Evolutionary conservation across 2,797 vertebrate genomes (phyloP).

Genomic region (Natrix natrix): DNA sequence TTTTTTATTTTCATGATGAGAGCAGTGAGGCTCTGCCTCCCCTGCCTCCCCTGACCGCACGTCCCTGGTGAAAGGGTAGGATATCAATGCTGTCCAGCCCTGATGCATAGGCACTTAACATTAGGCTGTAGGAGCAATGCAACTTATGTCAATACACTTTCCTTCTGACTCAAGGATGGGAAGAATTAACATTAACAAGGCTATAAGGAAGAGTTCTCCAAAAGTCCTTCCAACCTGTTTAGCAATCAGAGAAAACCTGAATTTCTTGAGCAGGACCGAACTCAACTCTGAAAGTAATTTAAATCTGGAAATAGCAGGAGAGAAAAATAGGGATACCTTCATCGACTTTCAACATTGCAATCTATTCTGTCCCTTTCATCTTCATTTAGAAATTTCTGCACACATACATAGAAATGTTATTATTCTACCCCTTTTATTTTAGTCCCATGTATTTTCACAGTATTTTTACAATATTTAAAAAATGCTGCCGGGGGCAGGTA

Average conservation of each 20-base stretch:
- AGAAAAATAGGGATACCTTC: neutral
- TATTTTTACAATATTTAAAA: neutral
- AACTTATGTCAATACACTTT: neutral
- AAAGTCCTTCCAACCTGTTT: neutral
- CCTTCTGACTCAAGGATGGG: neutral
- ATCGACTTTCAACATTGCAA: neutral
- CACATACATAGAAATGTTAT: neutral
- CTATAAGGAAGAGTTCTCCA: neutral
- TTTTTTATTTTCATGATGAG: too few relatives aligned
- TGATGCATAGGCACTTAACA: neutral
- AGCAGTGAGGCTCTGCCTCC: too few relatives aligned
- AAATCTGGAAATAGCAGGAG: neutral
- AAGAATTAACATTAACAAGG: neutral
- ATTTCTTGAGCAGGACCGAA: neutral
- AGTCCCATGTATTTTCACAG: slow-evolving; percentile 14
- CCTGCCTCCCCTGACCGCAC: too few relatives aligned
- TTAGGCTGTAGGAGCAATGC: neutral
- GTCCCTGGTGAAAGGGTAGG: too few relatives aligned
- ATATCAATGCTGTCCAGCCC: neutral
- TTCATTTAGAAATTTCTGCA: neutral
- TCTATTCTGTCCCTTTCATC: neutral
- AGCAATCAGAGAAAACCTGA: too few relatives aligned
- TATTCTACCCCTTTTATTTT: slow-evolving; percentile 9
- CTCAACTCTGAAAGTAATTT: neutral
- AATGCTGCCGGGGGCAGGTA: neutral